These are phyloP conservation scores for Pedetes capensis DNA, from an alignment of 2,113 vertebrate genomes.

Conservation along the genomic window DNA sequence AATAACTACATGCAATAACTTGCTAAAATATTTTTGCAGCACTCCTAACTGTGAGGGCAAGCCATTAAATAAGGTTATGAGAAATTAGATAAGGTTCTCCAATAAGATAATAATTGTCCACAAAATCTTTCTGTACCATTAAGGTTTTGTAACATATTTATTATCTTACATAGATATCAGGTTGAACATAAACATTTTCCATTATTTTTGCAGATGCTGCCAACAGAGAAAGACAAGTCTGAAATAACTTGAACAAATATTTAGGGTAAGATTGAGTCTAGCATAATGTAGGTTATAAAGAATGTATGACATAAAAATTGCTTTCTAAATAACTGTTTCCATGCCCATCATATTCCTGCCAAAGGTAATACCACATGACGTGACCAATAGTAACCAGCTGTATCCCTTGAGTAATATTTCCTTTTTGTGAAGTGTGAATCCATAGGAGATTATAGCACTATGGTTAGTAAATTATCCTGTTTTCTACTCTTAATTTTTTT, in stretches of 20 bases:
- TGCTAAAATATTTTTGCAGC: not conserved
- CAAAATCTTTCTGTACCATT: not conserved
- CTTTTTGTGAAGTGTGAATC: not conserved
- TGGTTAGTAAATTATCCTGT: not conserved
- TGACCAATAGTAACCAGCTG: not conserved
- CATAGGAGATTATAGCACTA: not conserved
- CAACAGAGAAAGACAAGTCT: not conserved
- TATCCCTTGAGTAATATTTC: slow-evolving; percentile 1
- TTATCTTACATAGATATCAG: not conserved
- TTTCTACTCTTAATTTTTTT: not conserved
- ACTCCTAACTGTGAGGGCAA: not conserved
- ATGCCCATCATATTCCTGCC: not conserved
- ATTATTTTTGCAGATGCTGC: not conserved
- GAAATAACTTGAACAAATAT: slow-evolving; percentile 1
- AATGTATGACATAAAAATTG: not conserved
- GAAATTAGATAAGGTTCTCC: slow-evolving; percentile 13
- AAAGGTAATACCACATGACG: not conserved
- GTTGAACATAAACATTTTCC: not conserved
- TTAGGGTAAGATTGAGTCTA: not conserved
- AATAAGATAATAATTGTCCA: not conserved
- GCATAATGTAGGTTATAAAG: not conserved
- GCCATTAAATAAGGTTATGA: not conserved
- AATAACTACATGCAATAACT: not conserved
- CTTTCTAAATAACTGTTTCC: slow-evolving; percentile 49
- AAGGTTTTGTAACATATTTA: not conserved